Evolutionary conservation across 2,113 vertebrate genomes (phyloP).

Genomic region (Rhipidura dahli): DNA sequence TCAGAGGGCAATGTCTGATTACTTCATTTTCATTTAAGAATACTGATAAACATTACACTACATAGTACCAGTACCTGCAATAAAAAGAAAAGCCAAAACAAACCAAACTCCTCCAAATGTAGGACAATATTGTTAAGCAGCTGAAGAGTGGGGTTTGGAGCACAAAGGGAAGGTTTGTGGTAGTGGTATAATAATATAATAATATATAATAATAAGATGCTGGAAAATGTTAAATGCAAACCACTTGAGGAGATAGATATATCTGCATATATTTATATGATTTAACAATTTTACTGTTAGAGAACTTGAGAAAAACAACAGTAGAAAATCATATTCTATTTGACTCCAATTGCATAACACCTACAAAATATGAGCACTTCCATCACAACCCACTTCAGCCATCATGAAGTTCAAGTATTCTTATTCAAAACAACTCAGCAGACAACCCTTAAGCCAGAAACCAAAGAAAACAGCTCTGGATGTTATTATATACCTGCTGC

Average conservation of each 20-base stretch:
- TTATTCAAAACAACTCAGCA: neutral
- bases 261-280: neutral
- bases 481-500: neutral
- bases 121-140: neutral
- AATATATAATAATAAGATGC: neutral
- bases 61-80: neutral
- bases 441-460: neutral
- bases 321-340: neutral
- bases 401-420: neutral
- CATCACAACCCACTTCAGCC: neutral
- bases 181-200: neutral
- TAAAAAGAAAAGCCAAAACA: neutral
- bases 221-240: neutral
- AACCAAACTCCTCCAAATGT: neutral
- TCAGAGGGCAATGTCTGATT: neutral
- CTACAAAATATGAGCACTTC: neutral
- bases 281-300: neutral
- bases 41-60: neutral
- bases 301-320: neutral
- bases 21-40: neutral
- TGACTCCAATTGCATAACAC: neutral
- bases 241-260: neutral
- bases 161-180: neutral
- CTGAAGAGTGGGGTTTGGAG: neutral
- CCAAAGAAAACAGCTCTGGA: neutral